Percentiles rank a stretch among this genome's conserved stretches.
phyloP scores from a whole-genome alignment of 2,888 invertebrate species.

The Endomychus coccineus region DNA sequence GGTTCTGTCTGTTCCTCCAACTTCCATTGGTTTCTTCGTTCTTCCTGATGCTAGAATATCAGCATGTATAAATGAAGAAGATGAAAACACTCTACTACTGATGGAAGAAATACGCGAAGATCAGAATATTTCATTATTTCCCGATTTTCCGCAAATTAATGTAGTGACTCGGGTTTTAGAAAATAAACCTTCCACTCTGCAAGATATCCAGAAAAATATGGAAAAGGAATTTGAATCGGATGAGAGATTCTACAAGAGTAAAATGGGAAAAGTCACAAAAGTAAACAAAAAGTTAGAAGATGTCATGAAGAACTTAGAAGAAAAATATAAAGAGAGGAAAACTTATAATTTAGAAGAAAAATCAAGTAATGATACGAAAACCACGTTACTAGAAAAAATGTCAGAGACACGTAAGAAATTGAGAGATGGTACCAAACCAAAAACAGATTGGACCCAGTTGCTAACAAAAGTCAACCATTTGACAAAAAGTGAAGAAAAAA shows the following conservation, averaged over 20 bases:
- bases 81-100: slow-evolving; percentile 30
- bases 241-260: slow-evolving; percentile 28
- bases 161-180: slow-evolving; percentile 13
- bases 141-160: slow-evolving; percentile 37
- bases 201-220: slow-evolving; percentile 23
- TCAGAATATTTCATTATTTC: slow-evolving; percentile 9
- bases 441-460: too few relatives aligned
- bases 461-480: not conserved
- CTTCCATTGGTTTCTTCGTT: slow-evolving; percentile 69
- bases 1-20: slow-evolving; percentile 54
- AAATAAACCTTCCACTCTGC: slow-evolving; percentile 15
- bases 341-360: too few relatives aligned
- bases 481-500: slow-evolving; percentile 17
- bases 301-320: slow-evolving; percentile 9
- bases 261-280: too few relatives aligned
- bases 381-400: too few relatives aligned
- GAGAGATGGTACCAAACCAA: slow-evolving; percentile 16
- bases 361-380: too few relatives aligned
- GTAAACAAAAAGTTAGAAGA: slow-evolving; percentile 10
- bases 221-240: slow-evolving; percentile 33
- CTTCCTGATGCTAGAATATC: slow-evolving; percentile 57
- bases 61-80: slow-evolving; percentile 45
- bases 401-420: not conserved
- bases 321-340: slow-evolving; percentile 11
- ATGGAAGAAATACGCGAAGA: slow-evolving; percentile 28